phyloP scores from a whole-genome alignment of 2,113 vertebrate species.

The Amphiprion ocellaris region DNA sequence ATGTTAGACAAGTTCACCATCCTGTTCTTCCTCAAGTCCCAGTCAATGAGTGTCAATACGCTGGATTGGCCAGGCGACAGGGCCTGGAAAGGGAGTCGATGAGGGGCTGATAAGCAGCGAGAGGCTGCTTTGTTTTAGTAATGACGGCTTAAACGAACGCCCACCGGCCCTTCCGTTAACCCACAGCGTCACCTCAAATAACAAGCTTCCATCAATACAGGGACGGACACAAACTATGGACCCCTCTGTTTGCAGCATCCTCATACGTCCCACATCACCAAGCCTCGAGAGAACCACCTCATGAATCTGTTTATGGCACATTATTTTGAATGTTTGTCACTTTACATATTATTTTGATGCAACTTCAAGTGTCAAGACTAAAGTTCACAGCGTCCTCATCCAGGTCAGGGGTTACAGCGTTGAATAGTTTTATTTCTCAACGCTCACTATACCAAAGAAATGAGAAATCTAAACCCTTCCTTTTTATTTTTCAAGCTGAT shows the following conservation, averaged over 20 bases:
- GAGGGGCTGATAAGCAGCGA: conserved; percentile 78
- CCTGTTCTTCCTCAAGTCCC: conserved; percentile 77
- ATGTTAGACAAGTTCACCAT: conserved; percentile 82
- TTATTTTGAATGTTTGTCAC: neutral
- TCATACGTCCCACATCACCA: neutral
- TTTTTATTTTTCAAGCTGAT: conserved; percentile 77
- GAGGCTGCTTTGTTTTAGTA: conserved; percentile 87
- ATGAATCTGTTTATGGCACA: neutral
- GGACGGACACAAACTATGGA: conserved; percentile 39
- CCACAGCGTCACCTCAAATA: conserved; percentile 73
- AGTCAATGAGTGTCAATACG: conserved; percentile 84
- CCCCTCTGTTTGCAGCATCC: neutral
- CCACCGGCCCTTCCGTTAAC: conserved; percentile 60
- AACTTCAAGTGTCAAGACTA: conserved; percentile 6
- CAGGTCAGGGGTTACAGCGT: neutral
- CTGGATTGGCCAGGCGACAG: conserved; percentile 75
- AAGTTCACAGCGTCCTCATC: conserved; percentile 34
- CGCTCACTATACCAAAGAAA: conserved; percentile 30
- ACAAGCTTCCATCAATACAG: conserved; percentile 68
- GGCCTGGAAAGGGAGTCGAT: conserved; percentile 81
- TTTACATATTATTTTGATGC: neutral
- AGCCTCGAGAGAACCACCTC: neutral
- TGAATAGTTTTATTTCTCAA: conserved; percentile 21
- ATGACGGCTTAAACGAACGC: conserved; percentile 83
- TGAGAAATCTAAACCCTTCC: conserved; percentile 65